Conservation (phyloP, 1,140 invertebrate genomes). For the Watersipora subatra region DNA sequence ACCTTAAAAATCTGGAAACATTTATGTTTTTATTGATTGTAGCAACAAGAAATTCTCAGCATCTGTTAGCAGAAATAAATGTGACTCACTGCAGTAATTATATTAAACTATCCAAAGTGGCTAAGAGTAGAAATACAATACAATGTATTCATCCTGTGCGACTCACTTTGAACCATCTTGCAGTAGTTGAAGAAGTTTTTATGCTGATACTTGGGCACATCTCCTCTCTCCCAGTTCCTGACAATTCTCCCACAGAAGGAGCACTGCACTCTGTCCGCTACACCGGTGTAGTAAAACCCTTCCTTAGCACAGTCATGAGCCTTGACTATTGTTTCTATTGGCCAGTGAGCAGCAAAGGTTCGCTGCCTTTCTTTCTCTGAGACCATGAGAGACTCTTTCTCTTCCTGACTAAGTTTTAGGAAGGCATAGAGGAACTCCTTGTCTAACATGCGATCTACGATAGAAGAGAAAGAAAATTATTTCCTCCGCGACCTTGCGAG, state of each 20-base stretch:
- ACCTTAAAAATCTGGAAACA: too few relatives aligned
- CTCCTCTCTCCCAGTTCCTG: constrained; percentile 57
- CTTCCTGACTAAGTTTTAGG: not conserved
- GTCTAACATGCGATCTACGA: not conserved
- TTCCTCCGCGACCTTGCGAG: too few relatives aligned
- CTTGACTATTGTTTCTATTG: not conserved
- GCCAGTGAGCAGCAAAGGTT: not conserved
- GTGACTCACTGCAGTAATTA: too few relatives aligned
- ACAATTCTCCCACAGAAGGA: constrained; percentile 64
- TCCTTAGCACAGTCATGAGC: not conserved
- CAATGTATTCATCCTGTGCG: too few relatives aligned
- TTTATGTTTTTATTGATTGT: too few relatives aligned
- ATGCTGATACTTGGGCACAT: constrained; percentile 63
- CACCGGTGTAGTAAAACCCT: constrained; percentile 8
- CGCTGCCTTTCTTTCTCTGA: not conserved
- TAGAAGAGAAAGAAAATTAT: too few relatives aligned
- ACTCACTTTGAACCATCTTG: not conserved
- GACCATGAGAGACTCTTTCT: not conserved
- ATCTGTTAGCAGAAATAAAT: too few relatives aligned
- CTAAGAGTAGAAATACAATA: too few relatives aligned
- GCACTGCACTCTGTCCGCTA: constrained; percentile 59
- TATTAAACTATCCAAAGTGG: too few relatives aligned
- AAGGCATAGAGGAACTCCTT: not conserved
- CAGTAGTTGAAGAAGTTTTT: constrained; percentile 43
- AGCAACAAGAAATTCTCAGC: too few relatives aligned